Evolutionary conservation across 2,888 invertebrate genomes (phyloP), one percentile per base, ranked within the genome.

Genomic region (Ptilodon capucinus): DNA sequence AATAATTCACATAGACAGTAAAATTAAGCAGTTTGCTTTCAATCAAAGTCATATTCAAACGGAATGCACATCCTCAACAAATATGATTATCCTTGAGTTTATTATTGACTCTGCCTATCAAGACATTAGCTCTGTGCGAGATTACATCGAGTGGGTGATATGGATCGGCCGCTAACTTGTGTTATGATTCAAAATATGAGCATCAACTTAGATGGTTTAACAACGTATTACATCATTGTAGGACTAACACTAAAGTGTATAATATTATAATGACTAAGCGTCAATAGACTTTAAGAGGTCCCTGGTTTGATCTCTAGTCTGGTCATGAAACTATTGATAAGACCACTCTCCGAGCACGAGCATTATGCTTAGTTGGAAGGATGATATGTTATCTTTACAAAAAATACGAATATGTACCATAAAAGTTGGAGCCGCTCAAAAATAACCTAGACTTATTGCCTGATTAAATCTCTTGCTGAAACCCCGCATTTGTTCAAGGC

Each of bases 131-230:
- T 76, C 68, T 73, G 73, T 66, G 67, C 45, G 71, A 75, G 78
- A 84, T 84, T 79, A 81, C 76, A 80, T 83, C 78, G 73, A 85
- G 81, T 79, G 78, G 70, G 63, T 71, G 70, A 72, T 82, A 82
- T 81, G 76, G 78, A 85, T 81, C 74, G 74, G 68, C 57, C 64
- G 68, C 57, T 77, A 72, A 79, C 77, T 54, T 61, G 52, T 57
- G 55, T 44, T 49, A 40, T 59, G 67, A 66, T 55, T 57, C 55
- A 62, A 68, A 64, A 51, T 60, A 64, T 54, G 51, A 56, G 39
- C 54, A 43, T 41, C 46, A 40, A 53, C 48, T 44, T 57, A 60
- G 42, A 42, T 49, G 40, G 13, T 21, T n/a, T n/a, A n/a, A n/a
- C n/a, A n/a, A n/a, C n/a, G n/a, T n/a, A n/a, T n/a, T n/a, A n/a